These are phyloP conservation scores for Atrichornis clamosus DNA, from an alignment of 2,113 vertebrate genomes.

Conservation along the genomic window DNA sequence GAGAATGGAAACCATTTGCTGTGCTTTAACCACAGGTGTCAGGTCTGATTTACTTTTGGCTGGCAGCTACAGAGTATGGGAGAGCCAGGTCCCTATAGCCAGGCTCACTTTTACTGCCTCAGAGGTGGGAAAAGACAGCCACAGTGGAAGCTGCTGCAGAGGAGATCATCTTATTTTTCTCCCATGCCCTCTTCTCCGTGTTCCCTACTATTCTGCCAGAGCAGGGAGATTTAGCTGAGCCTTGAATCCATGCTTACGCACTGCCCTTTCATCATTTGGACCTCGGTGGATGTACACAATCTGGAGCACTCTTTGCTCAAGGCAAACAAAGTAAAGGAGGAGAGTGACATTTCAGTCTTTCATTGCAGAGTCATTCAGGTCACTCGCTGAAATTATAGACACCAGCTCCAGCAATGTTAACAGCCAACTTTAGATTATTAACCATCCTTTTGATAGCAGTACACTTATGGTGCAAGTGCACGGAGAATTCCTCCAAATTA, in stretches of 20 bases:
- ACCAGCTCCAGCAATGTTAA: slow-evolving; percentile 52
- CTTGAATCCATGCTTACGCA: not conserved
- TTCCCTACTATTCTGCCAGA: not conserved
- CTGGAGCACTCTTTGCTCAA: slow-evolving; percentile 68
- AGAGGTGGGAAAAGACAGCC: not conserved
- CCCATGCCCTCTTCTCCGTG: not conserved
- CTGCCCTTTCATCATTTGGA: slow-evolving; percentile 63
- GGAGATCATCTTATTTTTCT: not conserved
- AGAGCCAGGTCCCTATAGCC: not conserved
- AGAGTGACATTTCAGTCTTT: slow-evolving; percentile 69
- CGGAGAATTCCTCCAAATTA: slow-evolving; percentile 63
- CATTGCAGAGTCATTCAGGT: slow-evolving; percentile 60
- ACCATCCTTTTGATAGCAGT: slow-evolving; percentile 54
- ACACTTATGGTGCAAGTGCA: slow-evolving; percentile 19
- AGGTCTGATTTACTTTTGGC: slow-evolving; percentile 22
- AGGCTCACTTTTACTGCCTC: not conserved
- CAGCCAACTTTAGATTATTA: slow-evolving; percentile 67
- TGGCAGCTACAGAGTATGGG: slow-evolving; percentile 14
- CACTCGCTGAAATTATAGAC: slow-evolving; percentile 65
- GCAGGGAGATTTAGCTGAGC: not conserved
- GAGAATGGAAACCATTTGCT: slow-evolving; percentile 40
- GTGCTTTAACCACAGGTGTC: slow-evolving; percentile 9
- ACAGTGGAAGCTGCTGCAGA: not conserved
- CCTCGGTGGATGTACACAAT: slow-evolving; percentile 45
- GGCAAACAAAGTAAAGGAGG: slow-evolving; percentile 62